Conservation (phyloP, 2,888 invertebrate genomes). For the Melikaiella ostensackeni region DNA sequence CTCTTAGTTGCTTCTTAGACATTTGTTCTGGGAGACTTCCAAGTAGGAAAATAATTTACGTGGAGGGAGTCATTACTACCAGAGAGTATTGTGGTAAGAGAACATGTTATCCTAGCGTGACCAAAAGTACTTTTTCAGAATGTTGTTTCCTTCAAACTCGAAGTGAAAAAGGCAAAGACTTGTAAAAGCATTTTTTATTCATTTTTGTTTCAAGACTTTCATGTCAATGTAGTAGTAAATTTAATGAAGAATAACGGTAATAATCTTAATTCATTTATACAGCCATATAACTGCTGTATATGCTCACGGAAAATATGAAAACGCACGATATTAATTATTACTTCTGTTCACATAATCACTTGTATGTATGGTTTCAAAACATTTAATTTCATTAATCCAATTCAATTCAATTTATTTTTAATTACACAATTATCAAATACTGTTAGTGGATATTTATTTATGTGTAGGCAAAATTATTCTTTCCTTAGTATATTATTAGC, state of each 20-base stretch:
- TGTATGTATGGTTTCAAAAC: not conserved
- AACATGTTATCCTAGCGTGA: slow-evolving; percentile 25
- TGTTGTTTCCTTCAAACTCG: slow-evolving; percentile 5
- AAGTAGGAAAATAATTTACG: slow-evolving; percentile 33
- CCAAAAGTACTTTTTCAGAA: slow-evolving; percentile 31
- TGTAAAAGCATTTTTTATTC: not conserved
- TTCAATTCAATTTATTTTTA: not conserved
- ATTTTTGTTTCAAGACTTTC: not conserved
- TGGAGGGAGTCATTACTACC: slow-evolving; percentile 26
- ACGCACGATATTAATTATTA: not conserved
- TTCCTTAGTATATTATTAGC: not conserved
- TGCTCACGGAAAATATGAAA: not conserved
- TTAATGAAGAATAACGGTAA: not conserved
- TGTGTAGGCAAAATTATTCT: not conserved
- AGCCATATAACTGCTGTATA: not conserved
- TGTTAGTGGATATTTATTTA: not conserved
- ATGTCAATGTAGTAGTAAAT: not conserved
- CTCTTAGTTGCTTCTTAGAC: slow-evolving; percentile 31
- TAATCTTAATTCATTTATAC: not conserved
- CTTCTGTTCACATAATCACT: not conserved
- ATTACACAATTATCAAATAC: not conserved
- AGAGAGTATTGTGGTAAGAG: slow-evolving; percentile 11
- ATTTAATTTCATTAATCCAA: not conserved
- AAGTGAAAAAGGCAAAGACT: slow-evolving; percentile 18
- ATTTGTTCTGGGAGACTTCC: slow-evolving; percentile 27